A percentile compares a stretch with the other conserved stretches of the same genome.
These are phyloP conservation scores for Cataglyphis rosenhaueri DNA, from an alignment of 2,888 invertebrate species.

Conservation along the genomic window DNA sequence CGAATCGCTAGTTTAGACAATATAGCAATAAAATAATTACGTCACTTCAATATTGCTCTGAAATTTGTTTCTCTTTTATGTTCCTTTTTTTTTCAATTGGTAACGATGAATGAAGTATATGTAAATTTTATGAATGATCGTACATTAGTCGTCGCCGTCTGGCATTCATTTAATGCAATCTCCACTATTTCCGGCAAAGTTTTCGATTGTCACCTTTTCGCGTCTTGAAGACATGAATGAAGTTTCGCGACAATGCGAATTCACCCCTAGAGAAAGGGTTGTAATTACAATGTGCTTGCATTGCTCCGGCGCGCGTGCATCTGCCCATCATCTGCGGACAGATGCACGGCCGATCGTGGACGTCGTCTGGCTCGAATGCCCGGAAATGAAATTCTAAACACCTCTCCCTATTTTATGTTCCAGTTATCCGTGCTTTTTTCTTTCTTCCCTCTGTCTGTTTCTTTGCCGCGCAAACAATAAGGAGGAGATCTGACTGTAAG, in stretches of 20 bases:
- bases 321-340: conserved; percentile 83
- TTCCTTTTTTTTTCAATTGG: background rate
- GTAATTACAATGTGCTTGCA: conserved; percentile 76
- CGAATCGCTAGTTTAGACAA: background rate
- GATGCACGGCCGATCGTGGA: conserved; percentile 74
- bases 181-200: conserved; percentile 62
- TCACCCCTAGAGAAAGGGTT: conserved; percentile 74
- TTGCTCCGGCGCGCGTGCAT: conserved; percentile 73
- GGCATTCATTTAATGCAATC: conserved; percentile 33
- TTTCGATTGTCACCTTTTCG: conserved; percentile 62
- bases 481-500: conserved; percentile 57
- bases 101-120: background rate
- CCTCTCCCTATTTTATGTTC: conserved; percentile 63
- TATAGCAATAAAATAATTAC: background rate
- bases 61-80: background rate
- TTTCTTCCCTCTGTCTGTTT: conserved; percentile 44
- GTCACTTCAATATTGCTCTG: background rate
- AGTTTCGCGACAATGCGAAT: conserved; percentile 75
- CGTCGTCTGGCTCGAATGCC: conserved; percentile 74
- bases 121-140: conserved; percentile 29
- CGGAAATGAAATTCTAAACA: conserved; percentile 84
- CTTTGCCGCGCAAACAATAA: conserved; percentile 65
- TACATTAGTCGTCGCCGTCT: conserved; percentile 4
- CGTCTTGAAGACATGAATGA: conserved; percentile 70
- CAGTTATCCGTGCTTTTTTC: conserved; percentile 56